Conservation (phyloP, 2,888 invertebrate genomes). For the Clivina fossor region DNA sequence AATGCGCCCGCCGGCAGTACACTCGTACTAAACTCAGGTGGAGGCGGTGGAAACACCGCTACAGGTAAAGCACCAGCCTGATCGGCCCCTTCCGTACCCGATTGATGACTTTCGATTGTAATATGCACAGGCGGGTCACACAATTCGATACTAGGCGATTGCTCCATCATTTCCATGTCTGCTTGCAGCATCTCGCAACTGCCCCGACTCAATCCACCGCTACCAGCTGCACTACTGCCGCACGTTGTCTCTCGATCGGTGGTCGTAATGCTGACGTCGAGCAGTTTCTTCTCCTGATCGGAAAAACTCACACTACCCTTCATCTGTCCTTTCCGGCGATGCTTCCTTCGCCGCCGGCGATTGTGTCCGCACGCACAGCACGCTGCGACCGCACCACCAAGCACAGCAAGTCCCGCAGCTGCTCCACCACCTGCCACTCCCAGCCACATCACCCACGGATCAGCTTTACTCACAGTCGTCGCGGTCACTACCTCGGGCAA, state of each 20-base stretch:
- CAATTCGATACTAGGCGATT: constrained; percentile 43
- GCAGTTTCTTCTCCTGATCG: constrained; percentile 83
- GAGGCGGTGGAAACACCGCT: constrained; percentile 58
- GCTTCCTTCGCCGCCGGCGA: constrained; percentile 55
- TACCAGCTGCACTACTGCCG: constrained; percentile 55
- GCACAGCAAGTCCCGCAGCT: constrained; percentile 63
- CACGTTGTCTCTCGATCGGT: constrained; percentile 62
- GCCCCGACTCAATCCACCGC: constrained; percentile 63
- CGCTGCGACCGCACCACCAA: constrained; percentile 63
- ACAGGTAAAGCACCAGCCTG: constrained; percentile 44
- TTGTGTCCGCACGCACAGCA: constrained; percentile 58
- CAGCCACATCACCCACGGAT: constrained; percentile 72
- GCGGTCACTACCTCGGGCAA: constrained; percentile 72
- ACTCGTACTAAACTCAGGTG: constrained; percentile 62
- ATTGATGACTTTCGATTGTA: constrained; percentile 56
- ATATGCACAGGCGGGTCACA: constrained; percentile 53
- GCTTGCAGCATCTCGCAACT: constrained; percentile 59
- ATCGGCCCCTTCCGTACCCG: constrained; percentile 15
- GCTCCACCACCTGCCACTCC: constrained; percentile 72
- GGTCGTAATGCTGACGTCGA: constrained; percentile 77
- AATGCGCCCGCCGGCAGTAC: constrained; percentile 59
- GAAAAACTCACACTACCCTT: constrained; percentile 81
- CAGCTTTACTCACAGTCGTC: constrained; percentile 74
- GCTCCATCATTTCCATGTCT: constrained; percentile 58
- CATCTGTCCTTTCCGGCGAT: constrained; percentile 66